phyloP scores from a whole-genome alignment of 53 echinoderm and acorn worm genomes.

The Echinarachnius parma region DNA sequence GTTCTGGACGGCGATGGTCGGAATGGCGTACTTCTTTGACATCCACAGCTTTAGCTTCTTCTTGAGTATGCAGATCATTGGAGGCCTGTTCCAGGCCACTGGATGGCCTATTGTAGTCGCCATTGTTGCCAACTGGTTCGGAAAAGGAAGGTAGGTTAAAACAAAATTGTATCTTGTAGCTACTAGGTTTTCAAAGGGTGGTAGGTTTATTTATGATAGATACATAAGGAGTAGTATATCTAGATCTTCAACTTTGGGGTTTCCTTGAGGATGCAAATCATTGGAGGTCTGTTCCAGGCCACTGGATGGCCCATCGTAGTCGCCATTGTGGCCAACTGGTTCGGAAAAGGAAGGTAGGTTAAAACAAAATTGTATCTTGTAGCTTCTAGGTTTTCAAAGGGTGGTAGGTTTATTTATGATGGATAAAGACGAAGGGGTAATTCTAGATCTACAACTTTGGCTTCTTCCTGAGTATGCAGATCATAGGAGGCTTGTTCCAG shows the following conservation, averaged over 20 bases:
- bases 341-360: constrained; percentile 87
- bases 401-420: no score
- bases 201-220: no score
- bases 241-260: no score
- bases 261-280: no score
- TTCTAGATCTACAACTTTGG: constrained; percentile 70
- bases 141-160: constrained; percentile 79
- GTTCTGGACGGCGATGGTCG: constrained; percentile 74
- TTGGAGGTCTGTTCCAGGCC: constrained; percentile 71
- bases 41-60: constrained; percentile 76
- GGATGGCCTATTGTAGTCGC: constrained; percentile 95
- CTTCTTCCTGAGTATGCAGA: constrained; percentile 77
- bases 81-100: constrained; percentile 82
- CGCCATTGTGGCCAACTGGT: constrained; percentile 89
- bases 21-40: constrained; percentile 72
- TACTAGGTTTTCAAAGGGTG: neutral
- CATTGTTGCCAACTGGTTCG: constrained; percentile 92
- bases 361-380: no score
- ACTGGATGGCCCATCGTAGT: constrained; percentile 83
- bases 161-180: neutral
- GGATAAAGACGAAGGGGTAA: no score
- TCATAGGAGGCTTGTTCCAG: constrained; percentile 74
- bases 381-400: no score
- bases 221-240: no score
- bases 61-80: constrained; percentile 75